Base-by-base conservation (phyloP, 2,888 invertebrate genomes). In the Odontothrips loti region DNA sequence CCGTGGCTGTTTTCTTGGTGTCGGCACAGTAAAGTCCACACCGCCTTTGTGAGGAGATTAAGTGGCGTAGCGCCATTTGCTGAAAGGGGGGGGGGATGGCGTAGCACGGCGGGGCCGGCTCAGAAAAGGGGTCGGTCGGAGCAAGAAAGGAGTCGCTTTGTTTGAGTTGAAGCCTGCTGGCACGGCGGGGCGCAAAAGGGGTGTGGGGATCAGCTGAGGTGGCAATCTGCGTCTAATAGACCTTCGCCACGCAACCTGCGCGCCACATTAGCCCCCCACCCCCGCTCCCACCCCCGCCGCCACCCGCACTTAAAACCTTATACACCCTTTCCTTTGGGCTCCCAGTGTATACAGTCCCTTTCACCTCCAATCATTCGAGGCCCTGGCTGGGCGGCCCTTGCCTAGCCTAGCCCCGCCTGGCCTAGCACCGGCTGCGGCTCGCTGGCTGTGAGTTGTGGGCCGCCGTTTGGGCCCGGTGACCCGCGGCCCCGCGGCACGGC, bases 1-100 rank as follows among this genome's bases (percentile, higher is more conserved):
- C n/a, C 68, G 68, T n/a, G n/a, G 68, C 68, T 68, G 68, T 68
- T 68, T 68, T 68, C 68, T 68, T 20, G 68, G 68, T 68, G 68
- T 51, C 51, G 51, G 51, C 51, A n/a, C n/a, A 17, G 51, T 68
- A 23, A 68, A 68, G 68, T 68, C 68, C 68, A 68, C 68, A 68
- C 68, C n/a, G 68, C 68, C 68, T 68, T 68, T 68, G 68, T 68
- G 68, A 23, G 68, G 68, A 68, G 68, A 68, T 68, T 68, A 68
- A 68, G 68, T 68, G 68, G 68, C 10, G 68, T n/a, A 10, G 23
- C 20, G 68, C 68, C 68, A 23, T 68, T 68, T 23, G 68, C 23
- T 68, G 68, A 68, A 68, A 23, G 68, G 68, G 20, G 9, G 51
- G 51, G 51, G 51, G 2, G 48, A n/a, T 63, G 9, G 63, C 10